Base-by-base conservation (phyloP, 1,140 invertebrate genomes). In the Archegozetes longisetosus region DNA sequence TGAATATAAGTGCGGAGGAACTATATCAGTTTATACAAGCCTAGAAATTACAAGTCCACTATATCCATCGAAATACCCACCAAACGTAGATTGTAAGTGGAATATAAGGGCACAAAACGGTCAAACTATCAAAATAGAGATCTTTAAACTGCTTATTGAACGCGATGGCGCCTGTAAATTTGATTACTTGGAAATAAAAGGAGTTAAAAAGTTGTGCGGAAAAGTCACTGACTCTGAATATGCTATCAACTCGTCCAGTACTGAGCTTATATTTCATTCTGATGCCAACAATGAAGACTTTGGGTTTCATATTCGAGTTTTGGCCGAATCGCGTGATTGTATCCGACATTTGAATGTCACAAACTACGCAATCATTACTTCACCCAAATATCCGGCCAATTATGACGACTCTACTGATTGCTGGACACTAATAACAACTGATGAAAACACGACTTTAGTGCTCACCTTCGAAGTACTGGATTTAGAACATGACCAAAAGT, bases 331-430 rank as follows among this genome's bases (percentile, higher is more conserved):
- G 1, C 40, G 46, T 1, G 61, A 58, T 61, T 63, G 66, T 63
- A 58, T 32, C 1, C 23, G 13, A 6, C 56, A 55, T 4, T 13
- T 64, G 3, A 55, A 32, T 20, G 55, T 64, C n/a, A 50, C 29
- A 2, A 55, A 61, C 4, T 23, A 14, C 2, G 25, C 49, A 25
- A 58, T 59, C 1, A 70, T 84, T 1, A 77, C 79, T 2, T 83
- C 80, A 70, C 83, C 83, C 1, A 77, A 77, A 22, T 84, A 82
- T 70, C 83, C 83, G 1, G 73, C 77, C 1, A 74, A 77, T 1
- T 85, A 86, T 71, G 81, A 83, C 0, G 81, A 84, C 64, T 82
- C 82, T 67, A 77, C 77, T 1, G 75, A 79, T 56, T 84, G 83
- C 68, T 73, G 78, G 63, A 81, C 75, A 0, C 72, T 76, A 48